Conservation (phyloP, 2,797 vertebrate species). For the Sebastes kiyomatsui region DNA sequence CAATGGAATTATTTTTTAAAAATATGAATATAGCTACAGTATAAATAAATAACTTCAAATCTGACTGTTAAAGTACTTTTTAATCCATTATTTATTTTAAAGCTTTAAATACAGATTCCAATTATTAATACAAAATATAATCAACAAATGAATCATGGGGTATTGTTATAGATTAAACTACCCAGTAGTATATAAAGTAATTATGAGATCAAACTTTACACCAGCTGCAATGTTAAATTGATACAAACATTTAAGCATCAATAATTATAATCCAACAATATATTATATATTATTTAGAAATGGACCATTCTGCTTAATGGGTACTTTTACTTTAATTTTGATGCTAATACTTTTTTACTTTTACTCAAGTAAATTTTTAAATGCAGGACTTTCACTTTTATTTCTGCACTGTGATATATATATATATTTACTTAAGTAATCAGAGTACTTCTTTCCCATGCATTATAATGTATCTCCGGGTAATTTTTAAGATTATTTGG, state of each 20-base stretch:
- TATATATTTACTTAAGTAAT: background rate
- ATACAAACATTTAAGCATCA: background rate
- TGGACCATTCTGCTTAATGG: background rate
- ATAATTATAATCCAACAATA: background rate
- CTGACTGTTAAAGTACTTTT: background rate
- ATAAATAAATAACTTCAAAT: background rate
- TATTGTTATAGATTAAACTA: background rate
- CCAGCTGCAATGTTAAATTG: background rate
- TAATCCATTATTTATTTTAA: background rate
- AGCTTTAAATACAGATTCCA: background rate
- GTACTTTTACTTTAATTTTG: background rate
- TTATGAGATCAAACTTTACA: background rate
- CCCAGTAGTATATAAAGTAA: background rate
- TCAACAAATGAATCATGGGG: background rate
- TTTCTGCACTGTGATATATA: background rate
- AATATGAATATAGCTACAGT: background rate
- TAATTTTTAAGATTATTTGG: background rate
- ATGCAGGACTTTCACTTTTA: background rate
- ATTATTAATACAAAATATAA: background rate
- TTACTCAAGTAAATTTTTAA: background rate
- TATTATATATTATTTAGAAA: background rate
- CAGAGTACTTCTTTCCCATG: background rate
- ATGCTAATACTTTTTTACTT: background rate
- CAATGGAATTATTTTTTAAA: background rate
- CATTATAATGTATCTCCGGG: background rate